These are phyloP conservation scores for Melitaea athalia DNA, from an alignment of 2,888 invertebrate genomes.

Conservation along the genomic window DNA sequence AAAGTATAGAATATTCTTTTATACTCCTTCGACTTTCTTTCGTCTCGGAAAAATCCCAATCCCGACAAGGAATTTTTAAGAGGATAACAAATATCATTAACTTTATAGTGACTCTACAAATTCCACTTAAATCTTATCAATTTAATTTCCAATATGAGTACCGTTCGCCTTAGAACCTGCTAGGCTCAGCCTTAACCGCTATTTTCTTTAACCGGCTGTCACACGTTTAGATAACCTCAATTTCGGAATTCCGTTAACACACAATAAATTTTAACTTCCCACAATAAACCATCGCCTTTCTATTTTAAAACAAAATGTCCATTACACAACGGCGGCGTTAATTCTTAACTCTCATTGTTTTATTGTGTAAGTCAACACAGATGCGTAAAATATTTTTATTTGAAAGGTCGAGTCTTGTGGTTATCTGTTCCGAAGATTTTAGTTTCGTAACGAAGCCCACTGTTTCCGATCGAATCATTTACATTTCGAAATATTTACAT, in stretches of 20 bases:
- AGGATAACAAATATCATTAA: neutral
- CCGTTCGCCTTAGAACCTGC: slow-evolving; percentile 21
- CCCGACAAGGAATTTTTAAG: neutral
- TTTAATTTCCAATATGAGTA: slow-evolving; percentile 7
- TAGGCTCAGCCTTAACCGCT: slow-evolving; percentile 20
- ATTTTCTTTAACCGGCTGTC: slow-evolving; percentile 35
- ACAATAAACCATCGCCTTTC: slow-evolving; percentile 42
- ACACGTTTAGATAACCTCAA: slow-evolving; percentile 41
- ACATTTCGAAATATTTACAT: too few relatives aligned
- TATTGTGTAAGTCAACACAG: slow-evolving; percentile 35
- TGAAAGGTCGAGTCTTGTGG: slow-evolving; percentile 20
- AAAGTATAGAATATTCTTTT: neutral
- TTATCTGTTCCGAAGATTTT: neutral
- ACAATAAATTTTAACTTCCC: slow-evolving; percentile 42
- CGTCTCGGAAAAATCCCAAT: too few relatives aligned
- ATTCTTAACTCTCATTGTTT: slow-evolving; percentile 37
- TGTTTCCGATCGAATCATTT: neutral
- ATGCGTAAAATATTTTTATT: slow-evolving; percentile 37
- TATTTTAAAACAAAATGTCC: slow-evolving; percentile 41
- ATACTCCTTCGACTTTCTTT: too few relatives aligned
- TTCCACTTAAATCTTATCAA: neutral
- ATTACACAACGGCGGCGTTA: slow-evolving; percentile 39
- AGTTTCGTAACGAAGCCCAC: neutral
- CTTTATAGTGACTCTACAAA: neutral
- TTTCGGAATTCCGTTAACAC: slow-evolving; percentile 42